Conservation (phyloP, 92 coral and sea anemone genomes). For the Chrysogorgia sp. region DNA sequence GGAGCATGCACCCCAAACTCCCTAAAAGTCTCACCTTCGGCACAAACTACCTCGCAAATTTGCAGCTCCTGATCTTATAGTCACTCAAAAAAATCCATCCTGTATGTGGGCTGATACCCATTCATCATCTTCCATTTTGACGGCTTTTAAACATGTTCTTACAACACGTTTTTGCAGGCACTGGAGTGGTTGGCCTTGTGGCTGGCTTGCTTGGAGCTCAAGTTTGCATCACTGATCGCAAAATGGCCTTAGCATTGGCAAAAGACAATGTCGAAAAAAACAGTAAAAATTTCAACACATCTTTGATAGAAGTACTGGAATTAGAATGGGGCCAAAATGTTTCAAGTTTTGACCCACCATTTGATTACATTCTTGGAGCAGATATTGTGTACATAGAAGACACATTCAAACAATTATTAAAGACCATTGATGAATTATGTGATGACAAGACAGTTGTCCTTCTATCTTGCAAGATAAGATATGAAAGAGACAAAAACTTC, state of each 20-base stretch:
- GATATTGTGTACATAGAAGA: slow-evolving; percentile 94
- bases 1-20: no score
- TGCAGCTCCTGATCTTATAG: no score
- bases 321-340: slow-evolving; percentile 94
- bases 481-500: slow-evolving; percentile 83
- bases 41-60: no score
- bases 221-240: slow-evolving; percentile 80
- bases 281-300: slow-evolving; percentile 14
- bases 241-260: slow-evolving; percentile 76
- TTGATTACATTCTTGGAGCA: slow-evolving; percentile 84
- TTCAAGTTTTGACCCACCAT: slow-evolving; percentile 71
- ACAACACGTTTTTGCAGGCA: slow-evolving; percentile 53
- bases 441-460: slow-evolving; percentile 66
- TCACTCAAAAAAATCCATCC: no score
- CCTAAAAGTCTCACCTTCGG: no score
- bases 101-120: no score
- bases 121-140: no score
- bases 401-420: slow-evolving; percentile 70
- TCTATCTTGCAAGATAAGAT: slow-evolving; percentile 88
- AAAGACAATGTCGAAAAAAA: slow-evolving; percentile 75
- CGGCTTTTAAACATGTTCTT: background rate
- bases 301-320: slow-evolving; percentile 47
- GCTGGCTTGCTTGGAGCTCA: slow-evolving; percentile 84
- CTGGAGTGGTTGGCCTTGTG: slow-evolving; percentile 90
- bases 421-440: slow-evolving; percentile 77